These are phyloP conservation scores for Penelope pileata DNA, from an alignment of 2,113 vertebrate species.

Conservation along the genomic window DNA sequence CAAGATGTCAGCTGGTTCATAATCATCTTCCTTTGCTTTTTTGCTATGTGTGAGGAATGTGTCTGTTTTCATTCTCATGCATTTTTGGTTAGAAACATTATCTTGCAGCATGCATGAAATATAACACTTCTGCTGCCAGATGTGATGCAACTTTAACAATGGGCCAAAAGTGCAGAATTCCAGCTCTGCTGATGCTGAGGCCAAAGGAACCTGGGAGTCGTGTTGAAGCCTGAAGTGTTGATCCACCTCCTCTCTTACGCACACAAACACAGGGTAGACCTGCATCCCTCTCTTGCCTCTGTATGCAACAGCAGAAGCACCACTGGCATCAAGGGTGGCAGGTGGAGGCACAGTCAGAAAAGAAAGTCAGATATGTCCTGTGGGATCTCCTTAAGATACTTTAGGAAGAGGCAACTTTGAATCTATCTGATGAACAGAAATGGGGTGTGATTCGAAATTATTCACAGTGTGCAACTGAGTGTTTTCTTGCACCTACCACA, in stretches of 20 bases:
- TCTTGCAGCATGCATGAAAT: neutral
- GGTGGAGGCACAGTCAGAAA: accelerated
- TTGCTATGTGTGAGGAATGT: neutral
- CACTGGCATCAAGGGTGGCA: neutral
- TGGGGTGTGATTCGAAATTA: neutral
- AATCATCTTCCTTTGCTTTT: neutral
- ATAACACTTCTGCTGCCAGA: neutral
- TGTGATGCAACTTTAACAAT: neutral
- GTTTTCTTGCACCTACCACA: neutral
- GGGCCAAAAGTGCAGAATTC: neutral
- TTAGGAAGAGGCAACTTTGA: neutral
- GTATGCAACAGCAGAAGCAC: neutral
- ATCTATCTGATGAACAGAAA: neutral
- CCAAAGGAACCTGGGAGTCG: neutral
- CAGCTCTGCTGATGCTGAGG: neutral
- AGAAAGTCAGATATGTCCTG: neutral
- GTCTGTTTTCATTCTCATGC: neutral
- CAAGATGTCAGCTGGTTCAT: neutral
- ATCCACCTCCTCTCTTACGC: neutral
- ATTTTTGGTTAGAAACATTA: neutral
- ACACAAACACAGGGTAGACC: accelerated
- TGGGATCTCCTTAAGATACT: neutral
- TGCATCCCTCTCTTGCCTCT: neutral
- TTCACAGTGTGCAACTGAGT: neutral
- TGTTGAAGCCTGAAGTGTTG: neutral